Evolutionary conservation across 2,113 vertebrate genomes (phyloP), one percentile per base, ranked within the genome.

Genomic region (Jaculus jaculus): DNA sequence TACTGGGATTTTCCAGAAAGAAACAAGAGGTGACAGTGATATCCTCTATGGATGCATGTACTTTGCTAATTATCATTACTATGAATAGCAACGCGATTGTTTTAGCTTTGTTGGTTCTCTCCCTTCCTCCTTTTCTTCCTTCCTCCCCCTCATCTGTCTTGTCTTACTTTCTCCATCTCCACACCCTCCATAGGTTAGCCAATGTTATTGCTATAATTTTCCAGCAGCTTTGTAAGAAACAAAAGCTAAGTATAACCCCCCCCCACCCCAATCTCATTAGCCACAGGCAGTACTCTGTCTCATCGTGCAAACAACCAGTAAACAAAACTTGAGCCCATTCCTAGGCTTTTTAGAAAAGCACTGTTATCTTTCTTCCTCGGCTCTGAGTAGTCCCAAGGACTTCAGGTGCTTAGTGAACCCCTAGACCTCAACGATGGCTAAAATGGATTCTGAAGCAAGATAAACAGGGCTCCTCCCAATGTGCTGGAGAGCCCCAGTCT

Each of bases 381-480:
- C 4, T 54, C 32, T 20, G 61, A 58, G 4, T 84, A 66, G 37
- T 28, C 61, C 73, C 83, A 63, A 96, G 75, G 81, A 92, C n/a
- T 79, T 24, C 39, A 23, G 66, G 32, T 90, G 34, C 28, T 68
- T 79, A 84, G n/a, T 54, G 89, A 72, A 32, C 20, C 24, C 13
- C 18, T 9, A 24, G 78, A 65, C 60, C 42, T 89, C 82, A 54
- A 3, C 8, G 60, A 91, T 32, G 54, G 71, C 42, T 92, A 81
- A 94, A 95, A 95, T 28, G 75, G 89, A 83, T 66, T 95, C 94
- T 34, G 61, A 91, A 92, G 88, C 90, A 84, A 93, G 75, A 58
- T 66, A 93, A 94, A 83, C 83, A 87, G 79, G 47, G 11, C 68
- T 84, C 82, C 79, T 88, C 87, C 89, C 89, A 78, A 30, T 0